These are phyloP conservation scores for Elysia crispata DNA, from an alignment of 2,888 invertebrate genomes.

Conservation along the genomic window DNA sequence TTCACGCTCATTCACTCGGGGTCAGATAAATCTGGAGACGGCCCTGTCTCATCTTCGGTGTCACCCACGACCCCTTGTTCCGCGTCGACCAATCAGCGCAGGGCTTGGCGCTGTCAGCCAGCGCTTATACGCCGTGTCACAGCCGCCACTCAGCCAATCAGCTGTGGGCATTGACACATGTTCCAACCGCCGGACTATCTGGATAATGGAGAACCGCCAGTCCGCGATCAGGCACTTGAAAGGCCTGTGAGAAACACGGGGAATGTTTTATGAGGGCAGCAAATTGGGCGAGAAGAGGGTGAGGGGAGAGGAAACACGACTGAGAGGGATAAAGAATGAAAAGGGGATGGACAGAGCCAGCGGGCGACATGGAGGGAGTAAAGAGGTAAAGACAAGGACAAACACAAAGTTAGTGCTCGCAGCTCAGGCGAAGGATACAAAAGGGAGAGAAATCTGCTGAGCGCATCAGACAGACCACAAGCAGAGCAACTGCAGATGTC, in stretches of 20 bases:
- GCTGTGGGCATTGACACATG: too few relatives aligned
- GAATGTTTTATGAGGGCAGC: slow-evolving; percentile 43
- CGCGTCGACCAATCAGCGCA: too few relatives aligned
- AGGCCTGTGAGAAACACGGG: slow-evolving; percentile 24
- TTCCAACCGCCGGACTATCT: too few relatives aligned
- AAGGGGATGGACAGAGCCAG: slow-evolving; percentile 22
- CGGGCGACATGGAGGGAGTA: slow-evolving; percentile 15
- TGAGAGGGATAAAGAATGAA: slow-evolving; percentile 36
- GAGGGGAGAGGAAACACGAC: slow-evolving; percentile 39
- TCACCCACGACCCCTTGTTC: too few relatives aligned
- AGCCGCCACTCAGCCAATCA: background rate
- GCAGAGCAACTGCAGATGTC: background rate
- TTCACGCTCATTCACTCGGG: too few relatives aligned
- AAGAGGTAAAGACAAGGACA: slow-evolving; percentile 31
- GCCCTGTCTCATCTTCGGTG: too few relatives aligned
- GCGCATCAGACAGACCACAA: background rate
- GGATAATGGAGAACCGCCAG: background rate
- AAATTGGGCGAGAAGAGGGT: slow-evolving; percentile 42
- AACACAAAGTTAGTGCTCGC: slow-evolving; percentile 45
- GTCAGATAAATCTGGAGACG: too few relatives aligned
- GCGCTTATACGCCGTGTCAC: too few relatives aligned
- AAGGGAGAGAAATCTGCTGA: slow-evolving; percentile 21
- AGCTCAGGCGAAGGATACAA: slow-evolving; percentile 38
- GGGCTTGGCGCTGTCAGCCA: too few relatives aligned
- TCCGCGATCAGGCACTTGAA: background rate